These are phyloP conservation scores for Charanyca ferruginea DNA, from an alignment of 2,888 invertebrate species.

Conservation along the genomic window DNA sequence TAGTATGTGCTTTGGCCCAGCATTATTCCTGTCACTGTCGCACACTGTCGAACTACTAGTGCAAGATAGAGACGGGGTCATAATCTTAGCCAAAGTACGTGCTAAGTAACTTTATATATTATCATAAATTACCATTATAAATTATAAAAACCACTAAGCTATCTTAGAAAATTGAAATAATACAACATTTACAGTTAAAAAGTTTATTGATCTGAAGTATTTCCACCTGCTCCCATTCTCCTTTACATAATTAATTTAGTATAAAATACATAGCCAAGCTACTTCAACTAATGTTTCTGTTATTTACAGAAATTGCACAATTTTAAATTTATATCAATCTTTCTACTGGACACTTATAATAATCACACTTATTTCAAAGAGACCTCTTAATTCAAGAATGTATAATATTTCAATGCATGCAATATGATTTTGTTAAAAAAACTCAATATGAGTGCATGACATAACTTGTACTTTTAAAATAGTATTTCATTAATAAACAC, in stretches of 20 bases:
- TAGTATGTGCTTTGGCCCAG: neutral
- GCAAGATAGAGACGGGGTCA: neutral
- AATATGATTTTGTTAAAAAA: slow-evolving; percentile 44
- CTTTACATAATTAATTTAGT: slow-evolving; percentile 52
- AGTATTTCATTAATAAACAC: slow-evolving; percentile 16
- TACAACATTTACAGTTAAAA: slow-evolving; percentile 67
- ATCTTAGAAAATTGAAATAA: slow-evolving; percentile 62
- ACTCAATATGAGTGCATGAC: slow-evolving; percentile 53
- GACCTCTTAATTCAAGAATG: slow-evolving; percentile 18
- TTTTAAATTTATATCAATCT: slow-evolving; percentile 13
- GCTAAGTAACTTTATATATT: neutral
- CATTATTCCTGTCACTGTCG: neutral
- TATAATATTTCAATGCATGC: slow-evolving; percentile 23
- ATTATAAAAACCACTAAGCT: slow-evolving; percentile 11
- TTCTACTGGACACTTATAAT: slow-evolving; percentile 8
- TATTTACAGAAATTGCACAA: slow-evolving; percentile 44
- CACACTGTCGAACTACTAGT: neutral
- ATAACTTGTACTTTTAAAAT: slow-evolving; percentile 60
- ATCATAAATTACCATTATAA: neutral
- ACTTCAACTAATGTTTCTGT: slow-evolving; percentile 68
- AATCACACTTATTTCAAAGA: slow-evolving; percentile 10
- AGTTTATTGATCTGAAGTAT: slow-evolving; percentile 72
- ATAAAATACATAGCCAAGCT: slow-evolving; percentile 59
- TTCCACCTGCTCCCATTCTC: slow-evolving; percentile 81
- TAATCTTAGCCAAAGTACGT: neutral